phyloP scores from a whole-genome alignment of 2,888 invertebrate species.

The Drosophila mulleri region DNA sequence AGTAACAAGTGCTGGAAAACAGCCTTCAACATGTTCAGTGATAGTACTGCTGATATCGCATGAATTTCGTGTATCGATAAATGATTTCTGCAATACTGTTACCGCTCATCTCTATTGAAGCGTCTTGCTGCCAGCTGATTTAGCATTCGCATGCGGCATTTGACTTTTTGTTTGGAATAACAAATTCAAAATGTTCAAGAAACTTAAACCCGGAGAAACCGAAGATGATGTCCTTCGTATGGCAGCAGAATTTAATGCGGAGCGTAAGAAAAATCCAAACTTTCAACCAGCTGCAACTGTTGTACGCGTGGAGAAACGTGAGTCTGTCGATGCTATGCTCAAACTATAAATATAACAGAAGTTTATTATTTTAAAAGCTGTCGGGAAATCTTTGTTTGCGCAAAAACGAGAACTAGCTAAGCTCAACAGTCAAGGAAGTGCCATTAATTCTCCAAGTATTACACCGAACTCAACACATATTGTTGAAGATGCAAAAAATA shows the following conservation, averaged over 20 bases:
- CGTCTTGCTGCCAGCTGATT: slow-evolving; percentile 15
- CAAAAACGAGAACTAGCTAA: slow-evolving; percentile 58
- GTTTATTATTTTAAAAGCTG: slow-evolving; percentile 45
- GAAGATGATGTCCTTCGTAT: slow-evolving; percentile 91
- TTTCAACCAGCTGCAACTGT: slow-evolving; percentile 88
- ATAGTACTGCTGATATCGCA: background rate
- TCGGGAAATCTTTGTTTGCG: slow-evolving; percentile 82
- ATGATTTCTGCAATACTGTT: background rate
- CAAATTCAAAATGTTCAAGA: slow-evolving; percentile 71
- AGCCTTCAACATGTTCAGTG: background rate
- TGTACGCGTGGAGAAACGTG: slow-evolving; percentile 83
- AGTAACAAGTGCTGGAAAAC: slow-evolving; percentile 18
- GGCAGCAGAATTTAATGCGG: slow-evolving; percentile 89
- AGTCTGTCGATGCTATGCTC: slow-evolving; percentile 4
- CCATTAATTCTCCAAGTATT: background rate
- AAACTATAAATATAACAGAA: background rate
- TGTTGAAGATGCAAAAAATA: slow-evolving; percentile 5
- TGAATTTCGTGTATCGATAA: background rate
- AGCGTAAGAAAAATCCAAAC: slow-evolving; percentile 86
- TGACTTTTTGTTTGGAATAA: slow-evolving; percentile 2
- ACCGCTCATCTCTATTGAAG: slow-evolving; percentile 22
- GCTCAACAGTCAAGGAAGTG: slow-evolving; percentile 8
- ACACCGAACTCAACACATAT: background rate
- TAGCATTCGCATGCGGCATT: slow-evolving; percentile 18
- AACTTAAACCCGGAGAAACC: slow-evolving; percentile 89